phyloP scores from a whole-genome alignment of 2,888 invertebrate species.

The Rhyacophila evoluta region DNA sequence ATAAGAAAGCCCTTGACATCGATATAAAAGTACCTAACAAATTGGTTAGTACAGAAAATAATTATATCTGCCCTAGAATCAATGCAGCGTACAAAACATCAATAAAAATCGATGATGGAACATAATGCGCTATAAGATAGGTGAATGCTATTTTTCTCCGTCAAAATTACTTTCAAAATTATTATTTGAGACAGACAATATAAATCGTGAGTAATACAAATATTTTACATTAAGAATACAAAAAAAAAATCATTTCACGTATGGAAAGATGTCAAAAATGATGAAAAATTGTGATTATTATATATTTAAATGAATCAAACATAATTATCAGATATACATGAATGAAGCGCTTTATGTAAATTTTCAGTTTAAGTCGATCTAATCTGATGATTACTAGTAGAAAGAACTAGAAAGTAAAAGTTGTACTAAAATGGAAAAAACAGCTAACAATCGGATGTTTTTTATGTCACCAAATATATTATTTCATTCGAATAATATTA shows the following conservation, averaged over 20 bases:
- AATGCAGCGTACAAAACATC: background rate
- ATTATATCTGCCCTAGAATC: constrained; percentile 18
- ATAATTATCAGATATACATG: too few species aligned
- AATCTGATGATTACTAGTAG: background rate
- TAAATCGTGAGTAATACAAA: too few species aligned
- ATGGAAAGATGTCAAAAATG: too few species aligned
- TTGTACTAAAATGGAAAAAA: background rate
- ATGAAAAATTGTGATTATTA: too few species aligned
- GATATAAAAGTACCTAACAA: background rate
- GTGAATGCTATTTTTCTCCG: background rate
- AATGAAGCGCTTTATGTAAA: too few species aligned
- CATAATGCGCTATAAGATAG: background rate
- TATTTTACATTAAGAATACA: too few species aligned
- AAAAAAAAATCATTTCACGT: too few species aligned
- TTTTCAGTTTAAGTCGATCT: background rate
- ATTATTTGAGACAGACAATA: background rate
- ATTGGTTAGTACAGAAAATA: background rate
- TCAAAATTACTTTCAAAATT: background rate
- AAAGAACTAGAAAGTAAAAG: constrained; percentile 24
- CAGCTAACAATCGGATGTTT: background rate
- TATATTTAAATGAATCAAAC: too few species aligned
- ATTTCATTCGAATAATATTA: too few species aligned
- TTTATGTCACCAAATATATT: too few species aligned
- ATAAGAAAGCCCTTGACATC: constrained; percentile 6
- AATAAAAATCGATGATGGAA: constrained; percentile 9